Conservation (phyloP, 2,113 vertebrate species). For the Thryonomys swinderianus region DNA sequence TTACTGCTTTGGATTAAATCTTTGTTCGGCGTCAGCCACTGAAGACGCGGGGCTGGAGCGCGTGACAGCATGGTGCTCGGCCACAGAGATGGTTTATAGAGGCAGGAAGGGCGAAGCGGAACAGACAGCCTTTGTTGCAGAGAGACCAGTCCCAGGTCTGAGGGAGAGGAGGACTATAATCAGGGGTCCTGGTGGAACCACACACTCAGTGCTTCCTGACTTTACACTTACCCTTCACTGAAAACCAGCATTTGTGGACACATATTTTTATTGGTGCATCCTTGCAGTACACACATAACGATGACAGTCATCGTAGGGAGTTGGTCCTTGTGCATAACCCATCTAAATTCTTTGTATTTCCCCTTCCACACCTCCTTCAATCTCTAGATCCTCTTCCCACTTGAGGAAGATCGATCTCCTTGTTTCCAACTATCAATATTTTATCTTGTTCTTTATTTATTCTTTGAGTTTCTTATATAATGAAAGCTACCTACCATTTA, state of each 20-base stretch:
- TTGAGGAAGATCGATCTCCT: background rate
- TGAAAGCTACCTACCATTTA: background rate
- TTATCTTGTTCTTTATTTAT: background rate
- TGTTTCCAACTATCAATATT: background rate
- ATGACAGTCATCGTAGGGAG: background rate
- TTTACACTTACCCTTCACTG: background rate
- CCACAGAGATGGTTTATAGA: background rate
- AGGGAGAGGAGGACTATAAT: background rate
- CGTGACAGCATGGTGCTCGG: background rate
- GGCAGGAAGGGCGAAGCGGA: background rate
- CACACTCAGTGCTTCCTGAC: background rate
- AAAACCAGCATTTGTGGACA: background rate
- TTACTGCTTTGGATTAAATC: background rate
- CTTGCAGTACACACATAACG: too few relatives aligned
- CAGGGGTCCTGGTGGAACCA: background rate
- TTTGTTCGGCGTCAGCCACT: background rate
- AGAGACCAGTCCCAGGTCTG: background rate
- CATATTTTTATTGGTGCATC: background rate
- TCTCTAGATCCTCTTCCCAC: background rate
- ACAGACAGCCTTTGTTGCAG: rapidly evolving
- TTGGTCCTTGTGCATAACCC: background rate
- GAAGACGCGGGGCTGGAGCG: background rate
- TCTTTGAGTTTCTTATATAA: background rate
- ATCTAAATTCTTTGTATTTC: background rate
- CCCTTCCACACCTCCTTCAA: background rate